Evolutionary conservation across 1,140 invertebrate genomes (phyloP).

Genomic region (Lucilia cuprina): DNA sequence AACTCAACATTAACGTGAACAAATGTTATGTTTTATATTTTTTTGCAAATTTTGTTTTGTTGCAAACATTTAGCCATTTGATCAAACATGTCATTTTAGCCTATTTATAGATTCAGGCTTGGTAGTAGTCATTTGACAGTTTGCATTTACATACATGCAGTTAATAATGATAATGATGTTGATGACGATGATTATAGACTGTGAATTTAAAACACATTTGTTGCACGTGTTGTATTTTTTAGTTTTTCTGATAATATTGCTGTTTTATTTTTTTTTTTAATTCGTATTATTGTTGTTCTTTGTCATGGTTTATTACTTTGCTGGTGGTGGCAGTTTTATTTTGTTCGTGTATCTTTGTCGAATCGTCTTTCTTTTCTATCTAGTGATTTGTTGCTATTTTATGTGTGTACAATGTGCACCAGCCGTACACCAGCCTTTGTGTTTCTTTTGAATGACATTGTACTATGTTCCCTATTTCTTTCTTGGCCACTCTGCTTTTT

Average conservation of each 20-base stretch:
- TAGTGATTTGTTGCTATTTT: neutral
- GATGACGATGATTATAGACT: slow-evolving; percentile 11
- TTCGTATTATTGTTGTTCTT: neutral
- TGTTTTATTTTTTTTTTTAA: neutral
- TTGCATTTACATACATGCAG: slow-evolving; percentile 1
- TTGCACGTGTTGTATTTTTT: slow-evolving; percentile 24
- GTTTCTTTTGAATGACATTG: neutral
- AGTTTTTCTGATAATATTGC: neutral
- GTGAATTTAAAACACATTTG: slow-evolving; percentile 29
- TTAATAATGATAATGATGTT: neutral
- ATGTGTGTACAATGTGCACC: too few relatives aligned
- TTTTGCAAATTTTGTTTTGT: too few relatives aligned
- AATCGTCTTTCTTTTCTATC: neutral
- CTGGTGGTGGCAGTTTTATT: neutral
- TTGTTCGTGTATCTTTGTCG: neutral
- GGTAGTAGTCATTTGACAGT: neutral
- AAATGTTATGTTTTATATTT: too few relatives aligned
- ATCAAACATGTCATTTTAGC: slow-evolving; percentile 2
- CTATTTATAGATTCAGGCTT: slow-evolving; percentile 15
- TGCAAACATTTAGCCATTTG: neutral
- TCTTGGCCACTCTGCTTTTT: neutral
- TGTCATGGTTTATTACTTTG: slow-evolving; percentile 6
- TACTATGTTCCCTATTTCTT: neutral
- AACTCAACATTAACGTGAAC: too few relatives aligned
- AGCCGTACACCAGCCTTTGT: neutral